phyloP scores from a whole-genome alignment of 2,888 invertebrate species.

The Agriopis aurantiaria region DNA sequence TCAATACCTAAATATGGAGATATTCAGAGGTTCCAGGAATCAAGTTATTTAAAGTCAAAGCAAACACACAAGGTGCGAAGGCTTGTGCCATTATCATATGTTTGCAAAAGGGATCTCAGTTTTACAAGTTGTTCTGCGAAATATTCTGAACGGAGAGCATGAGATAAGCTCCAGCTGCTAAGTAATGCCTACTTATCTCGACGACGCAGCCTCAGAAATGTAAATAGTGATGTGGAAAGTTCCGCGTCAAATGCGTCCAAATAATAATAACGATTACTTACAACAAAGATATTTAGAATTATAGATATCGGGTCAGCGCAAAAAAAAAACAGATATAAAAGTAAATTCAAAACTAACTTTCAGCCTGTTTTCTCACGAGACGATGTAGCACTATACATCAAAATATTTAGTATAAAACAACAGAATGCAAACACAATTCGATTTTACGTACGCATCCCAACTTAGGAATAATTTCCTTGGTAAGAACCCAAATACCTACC shows the following conservation, averaged over 20 bases:
- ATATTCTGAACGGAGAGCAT: conserved; percentile 23
- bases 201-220: neutral
- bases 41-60: conserved; percentile 37
- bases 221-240: conserved; percentile 5
- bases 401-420: too few relatives aligned
- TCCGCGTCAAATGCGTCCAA: neutral
- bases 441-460: too few relatives aligned
- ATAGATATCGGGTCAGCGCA: neutral
- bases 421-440: too few relatives aligned
- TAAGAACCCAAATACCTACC: conserved; percentile 13
- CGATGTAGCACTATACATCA: too few relatives aligned
- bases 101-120: conserved; percentile 32
- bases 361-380: too few relatives aligned
- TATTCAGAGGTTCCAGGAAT: conserved; percentile 12
- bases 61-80: conserved; percentile 33
- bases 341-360: neutral
- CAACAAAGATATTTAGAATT: neutral
- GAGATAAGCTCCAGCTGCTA: conserved; percentile 28
- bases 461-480: neutral
- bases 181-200: conserved; percentile 17
- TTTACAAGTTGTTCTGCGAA: conserved; percentile 37
- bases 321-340: neutral
- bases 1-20: conserved; percentile 9
- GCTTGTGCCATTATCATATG: conserved; percentile 34
- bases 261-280: neutral